A percentile compares a stretch with the other conserved stretches of the same genome.
phyloP scores from a whole-genome alignment of 1,140 invertebrate species.

The Drosophila seguyi region DNA sequence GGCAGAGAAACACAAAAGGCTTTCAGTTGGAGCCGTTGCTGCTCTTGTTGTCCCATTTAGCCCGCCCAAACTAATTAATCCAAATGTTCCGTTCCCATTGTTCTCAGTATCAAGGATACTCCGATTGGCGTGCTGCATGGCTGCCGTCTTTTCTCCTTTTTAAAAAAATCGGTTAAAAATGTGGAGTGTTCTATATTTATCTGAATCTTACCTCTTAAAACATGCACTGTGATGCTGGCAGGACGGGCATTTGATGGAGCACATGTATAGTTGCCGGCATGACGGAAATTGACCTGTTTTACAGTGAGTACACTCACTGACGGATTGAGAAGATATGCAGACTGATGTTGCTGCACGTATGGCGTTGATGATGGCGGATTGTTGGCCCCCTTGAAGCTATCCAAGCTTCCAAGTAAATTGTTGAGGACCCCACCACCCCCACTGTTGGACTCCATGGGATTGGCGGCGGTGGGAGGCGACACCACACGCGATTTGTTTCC shows the following conservation, averaged over 20 bases:
- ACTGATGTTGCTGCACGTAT: conserved; percentile 73
- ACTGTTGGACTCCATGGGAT: conserved; percentile 29
- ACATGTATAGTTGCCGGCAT: conserved; percentile 90
- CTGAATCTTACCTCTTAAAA: conserved; percentile 85
- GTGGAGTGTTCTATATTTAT: background rate
- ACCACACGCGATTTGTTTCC: conserved; percentile 46
- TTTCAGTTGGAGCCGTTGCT: conserved; percentile 16
- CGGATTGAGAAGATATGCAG: conserved; percentile 71
- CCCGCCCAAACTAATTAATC: conserved; percentile 57
- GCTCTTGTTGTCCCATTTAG: conserved; percentile 48
- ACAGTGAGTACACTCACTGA: conserved; percentile 81
- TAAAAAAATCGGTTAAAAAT: background rate
- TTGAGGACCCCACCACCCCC: conserved; percentile 3
- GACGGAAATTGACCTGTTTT: conserved; percentile 81
- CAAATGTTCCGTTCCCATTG: conserved; percentile 60
- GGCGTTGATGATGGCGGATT: conserved; percentile 38
- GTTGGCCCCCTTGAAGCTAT: conserved; percentile 27
- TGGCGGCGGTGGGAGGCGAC: conserved; percentile 7
- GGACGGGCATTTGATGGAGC: conserved; percentile 89
- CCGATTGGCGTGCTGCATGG: conserved; percentile 88
- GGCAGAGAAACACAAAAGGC: conserved; percentile 44
- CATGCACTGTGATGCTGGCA: conserved; percentile 89
- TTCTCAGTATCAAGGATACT: conserved; percentile 76
- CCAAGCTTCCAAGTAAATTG: conserved; percentile 12
- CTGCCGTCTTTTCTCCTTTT: conserved; percentile 88